Evolutionary conservation across 1,140 invertebrate genomes (phyloP).

Genomic region (Acromyrmex charruanus): DNA sequence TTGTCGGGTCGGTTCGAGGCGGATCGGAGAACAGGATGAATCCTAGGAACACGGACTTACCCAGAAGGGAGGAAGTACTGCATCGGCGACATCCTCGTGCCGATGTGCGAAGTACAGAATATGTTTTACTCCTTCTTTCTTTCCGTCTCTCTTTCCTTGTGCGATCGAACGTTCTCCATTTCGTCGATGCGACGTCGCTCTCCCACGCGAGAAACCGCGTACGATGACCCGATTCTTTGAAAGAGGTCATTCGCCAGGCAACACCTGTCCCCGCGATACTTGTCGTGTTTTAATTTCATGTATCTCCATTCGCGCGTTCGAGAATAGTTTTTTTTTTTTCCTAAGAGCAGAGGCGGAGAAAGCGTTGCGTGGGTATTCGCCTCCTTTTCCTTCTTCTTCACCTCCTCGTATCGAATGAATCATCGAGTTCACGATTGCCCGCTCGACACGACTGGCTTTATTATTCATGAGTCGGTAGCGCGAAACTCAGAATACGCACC

Average conservation of each 20-base stretch:
- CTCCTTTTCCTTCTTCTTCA: background rate
- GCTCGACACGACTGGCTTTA: conserved; percentile 16
- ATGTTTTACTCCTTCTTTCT: background rate
- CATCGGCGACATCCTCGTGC: conserved; percentile 8
- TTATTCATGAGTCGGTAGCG: conserved; percentile 54
- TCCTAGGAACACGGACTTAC: conserved; percentile 23
- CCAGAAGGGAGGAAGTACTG: conserved; percentile 14
- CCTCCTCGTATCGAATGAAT: conserved; percentile 6
- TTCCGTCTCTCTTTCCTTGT: too few relatives aligned
- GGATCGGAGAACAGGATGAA: conserved; percentile 29
- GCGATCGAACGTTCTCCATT: background rate
- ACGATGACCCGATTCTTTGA: conserved; percentile 32
- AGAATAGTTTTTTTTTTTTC: background rate
- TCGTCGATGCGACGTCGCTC: background rate
- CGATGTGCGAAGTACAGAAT: background rate
- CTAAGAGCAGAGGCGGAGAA: background rate
- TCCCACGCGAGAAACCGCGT: background rate
- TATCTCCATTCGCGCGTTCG: conserved; percentile 10
- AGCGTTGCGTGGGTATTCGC: conserved; percentile 23
- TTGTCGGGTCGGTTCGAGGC: conserved; percentile 30
- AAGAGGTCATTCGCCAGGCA: conserved; percentile 27
- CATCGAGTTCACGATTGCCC: conserved; percentile 19
- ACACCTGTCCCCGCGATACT: conserved; percentile 29
- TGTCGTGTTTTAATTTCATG: conserved; percentile 19
- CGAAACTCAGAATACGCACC: conserved; percentile 38